phyloP scores from a whole-genome alignment of 2,888 invertebrate species.

The Aphodius granarius region DNA sequence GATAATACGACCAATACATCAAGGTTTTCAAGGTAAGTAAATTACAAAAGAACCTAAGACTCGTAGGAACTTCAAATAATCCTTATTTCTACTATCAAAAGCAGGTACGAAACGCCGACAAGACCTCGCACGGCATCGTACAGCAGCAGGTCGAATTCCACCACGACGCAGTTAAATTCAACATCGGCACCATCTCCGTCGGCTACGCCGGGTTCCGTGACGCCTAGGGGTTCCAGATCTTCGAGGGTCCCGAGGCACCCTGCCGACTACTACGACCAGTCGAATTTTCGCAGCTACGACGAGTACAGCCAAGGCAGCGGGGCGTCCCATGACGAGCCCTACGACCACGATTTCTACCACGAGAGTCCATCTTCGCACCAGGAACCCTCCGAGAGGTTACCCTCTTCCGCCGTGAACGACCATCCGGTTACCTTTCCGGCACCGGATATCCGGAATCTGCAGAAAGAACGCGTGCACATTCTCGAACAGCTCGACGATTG shows the following conservation, averaged over 20 bases:
- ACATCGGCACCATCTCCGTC: constrained; percentile 59
- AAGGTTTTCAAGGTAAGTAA: constrained; percentile 35
- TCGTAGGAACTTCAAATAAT: too few relatives aligned
- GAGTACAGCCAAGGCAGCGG: constrained; percentile 74
- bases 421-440: constrained; percentile 48
- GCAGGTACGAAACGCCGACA: constrained; percentile 64
- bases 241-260: constrained; percentile 54
- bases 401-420: constrained; percentile 29
- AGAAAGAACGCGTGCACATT: constrained; percentile 70
- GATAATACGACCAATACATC: constrained; percentile 34
- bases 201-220: constrained; percentile 52
- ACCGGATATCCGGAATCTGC: constrained; percentile 67
- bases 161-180: constrained; percentile 50
- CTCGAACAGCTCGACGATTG: constrained; percentile 71
- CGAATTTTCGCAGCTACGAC: constrained; percentile 66
- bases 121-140: constrained; percentile 60
- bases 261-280: constrained; percentile 46
- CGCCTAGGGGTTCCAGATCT: constrained; percentile 54
- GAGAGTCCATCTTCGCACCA: constrained; percentile 54
- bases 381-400: constrained; percentile 48
- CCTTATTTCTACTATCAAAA: background rate
- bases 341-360: constrained; percentile 53
- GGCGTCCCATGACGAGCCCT: constrained; percentile 66
- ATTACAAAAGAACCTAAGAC: too few relatives aligned
- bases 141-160: constrained; percentile 55